Percentiles rank a stretch among this genome's conserved stretches.
These are phyloP conservation scores for Eupithecia pulchellata DNA, from an alignment of 2,888 invertebrate genomes.

Conservation along the genomic window DNA sequence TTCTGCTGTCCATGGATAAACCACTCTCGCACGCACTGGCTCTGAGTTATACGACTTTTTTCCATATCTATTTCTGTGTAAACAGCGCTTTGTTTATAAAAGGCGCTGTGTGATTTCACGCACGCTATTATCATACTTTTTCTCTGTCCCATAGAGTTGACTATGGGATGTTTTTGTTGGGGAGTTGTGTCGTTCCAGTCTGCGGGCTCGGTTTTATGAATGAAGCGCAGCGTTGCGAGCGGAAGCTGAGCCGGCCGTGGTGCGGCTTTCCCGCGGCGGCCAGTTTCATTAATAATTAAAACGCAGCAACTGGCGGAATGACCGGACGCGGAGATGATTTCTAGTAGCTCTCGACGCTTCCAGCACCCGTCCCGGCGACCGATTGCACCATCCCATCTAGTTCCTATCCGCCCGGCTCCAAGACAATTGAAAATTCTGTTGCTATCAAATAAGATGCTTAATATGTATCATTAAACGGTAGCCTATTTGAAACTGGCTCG, in stretches of 20 bases:
- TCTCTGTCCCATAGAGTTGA: constrained; percentile 54
- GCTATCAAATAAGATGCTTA: constrained; percentile 50
- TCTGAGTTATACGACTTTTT: constrained; percentile 78
- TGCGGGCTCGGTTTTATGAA: constrained; percentile 75
- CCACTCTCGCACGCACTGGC: constrained; percentile 78
- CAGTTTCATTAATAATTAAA: constrained; percentile 86
- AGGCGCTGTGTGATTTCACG: constrained; percentile 46
- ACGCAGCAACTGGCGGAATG: constrained; percentile 79
- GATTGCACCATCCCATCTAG: constrained; percentile 40
- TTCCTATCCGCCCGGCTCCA: constrained; percentile 33
- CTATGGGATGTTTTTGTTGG: constrained; percentile 49
- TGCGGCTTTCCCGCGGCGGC: constrained; percentile 83
- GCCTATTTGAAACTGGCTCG: constrained; percentile 60
- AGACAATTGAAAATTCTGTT: constrained; percentile 40
- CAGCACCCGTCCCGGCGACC: background rate
- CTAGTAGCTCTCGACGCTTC: constrained; percentile 72
- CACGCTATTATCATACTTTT: constrained; percentile 53
- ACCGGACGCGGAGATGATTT: constrained; percentile 83
- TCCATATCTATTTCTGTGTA: constrained; percentile 75
- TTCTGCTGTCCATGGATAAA: constrained; percentile 74
- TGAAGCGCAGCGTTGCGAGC: constrained; percentile 83
- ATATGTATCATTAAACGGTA: constrained; percentile 73
- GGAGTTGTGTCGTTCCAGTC: constrained; percentile 55
- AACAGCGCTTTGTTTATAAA: constrained; percentile 51
- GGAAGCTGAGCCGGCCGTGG: constrained; percentile 81